Evolutionary conservation across 1,140 invertebrate genomes (phyloP).

Genomic region (Phymastichus coffea): DNA sequence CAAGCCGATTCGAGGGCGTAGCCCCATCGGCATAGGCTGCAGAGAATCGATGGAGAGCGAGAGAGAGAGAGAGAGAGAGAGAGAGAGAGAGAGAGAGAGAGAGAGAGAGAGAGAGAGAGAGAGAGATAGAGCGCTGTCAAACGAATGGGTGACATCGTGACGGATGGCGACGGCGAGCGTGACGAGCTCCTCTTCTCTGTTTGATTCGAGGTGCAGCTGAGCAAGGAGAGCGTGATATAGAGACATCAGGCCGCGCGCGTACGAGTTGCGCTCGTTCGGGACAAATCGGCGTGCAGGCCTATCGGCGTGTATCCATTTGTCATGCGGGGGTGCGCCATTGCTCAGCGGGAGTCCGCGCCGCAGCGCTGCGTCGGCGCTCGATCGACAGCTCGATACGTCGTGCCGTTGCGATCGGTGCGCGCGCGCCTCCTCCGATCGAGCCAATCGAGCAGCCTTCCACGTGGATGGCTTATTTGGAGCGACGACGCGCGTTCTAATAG

Average conservation of each 20-base stretch:
- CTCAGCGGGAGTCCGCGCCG: too few species aligned
- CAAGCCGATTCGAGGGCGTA: neutral
- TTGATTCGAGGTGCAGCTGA: neutral
- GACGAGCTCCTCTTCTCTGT: neutral
- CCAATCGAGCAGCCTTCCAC: neutral
- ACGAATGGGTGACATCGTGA: conserved; percentile 50
- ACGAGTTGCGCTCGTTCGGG: neutral
- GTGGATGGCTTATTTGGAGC: conserved; percentile 5
- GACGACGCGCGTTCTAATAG: too few species aligned
- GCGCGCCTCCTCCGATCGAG: neutral
- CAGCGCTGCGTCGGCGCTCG: conserved; percentile 27
- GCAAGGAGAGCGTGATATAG: neutral
- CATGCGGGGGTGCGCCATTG: conserved; percentile 31
- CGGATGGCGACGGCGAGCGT: neutral
- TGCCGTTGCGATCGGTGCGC: conserved; percentile 3
- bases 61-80: too few species aligned
- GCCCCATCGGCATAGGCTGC: too few species aligned
- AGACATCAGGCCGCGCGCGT: conserved; percentile 12
- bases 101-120: too few species aligned
- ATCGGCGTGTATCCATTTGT: conserved; percentile 47
- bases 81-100: too few species aligned
- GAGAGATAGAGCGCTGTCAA: conserved; percentile 43
- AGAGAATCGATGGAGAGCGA: too few species aligned
- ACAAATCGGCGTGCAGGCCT: conserved; percentile 5
- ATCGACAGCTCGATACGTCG: conserved; percentile 10